These are phyloP conservation scores for Scaeva pyrastri DNA, from an alignment of 2,888 invertebrate genomes.

Conservation along the genomic window DNA sequence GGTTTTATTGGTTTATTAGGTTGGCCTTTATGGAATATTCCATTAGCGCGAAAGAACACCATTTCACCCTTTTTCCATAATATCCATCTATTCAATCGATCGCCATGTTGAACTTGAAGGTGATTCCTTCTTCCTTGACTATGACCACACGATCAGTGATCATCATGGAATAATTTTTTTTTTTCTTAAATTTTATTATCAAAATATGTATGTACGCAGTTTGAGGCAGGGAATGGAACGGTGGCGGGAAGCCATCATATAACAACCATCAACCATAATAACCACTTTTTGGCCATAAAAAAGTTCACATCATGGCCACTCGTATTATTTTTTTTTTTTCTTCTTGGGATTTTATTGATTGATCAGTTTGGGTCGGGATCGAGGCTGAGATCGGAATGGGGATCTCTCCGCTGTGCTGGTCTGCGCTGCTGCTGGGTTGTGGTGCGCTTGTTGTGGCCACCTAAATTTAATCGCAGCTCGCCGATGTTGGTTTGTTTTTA, in stretches of 20 bases:
- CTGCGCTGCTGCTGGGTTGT: neutral
- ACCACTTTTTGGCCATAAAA: slow-evolving; percentile 69
- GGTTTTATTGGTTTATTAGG: slow-evolving; percentile 57
- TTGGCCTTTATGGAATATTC: slow-evolving; percentile 58
- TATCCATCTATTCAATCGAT: neutral
- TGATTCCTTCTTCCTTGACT: slow-evolving; percentile 34
- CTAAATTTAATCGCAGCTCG: slow-evolving; percentile 35
- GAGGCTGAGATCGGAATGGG: no score
- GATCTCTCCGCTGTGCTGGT: neutral
- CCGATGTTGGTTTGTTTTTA: slow-evolving; percentile 45
- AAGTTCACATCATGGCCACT: slow-evolving; percentile 63
- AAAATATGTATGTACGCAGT: slow-evolving; percentile 57
- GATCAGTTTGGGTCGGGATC: slow-evolving; percentile 13
- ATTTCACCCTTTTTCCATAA: slow-evolving; percentile 57
- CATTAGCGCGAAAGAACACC: slow-evolving; percentile 57
- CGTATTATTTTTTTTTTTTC: slow-evolving; percentile 7
- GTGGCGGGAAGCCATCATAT: neutral
- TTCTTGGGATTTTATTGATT: slow-evolving; percentile 15
- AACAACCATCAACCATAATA: slow-evolving; percentile 48
- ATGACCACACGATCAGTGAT: slow-evolving; percentile 16
- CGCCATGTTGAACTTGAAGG: neutral
- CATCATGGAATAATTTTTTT: slow-evolving; percentile 54
- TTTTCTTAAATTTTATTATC: slow-evolving; percentile 46
- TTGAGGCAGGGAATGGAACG: slow-evolving; percentile 60
- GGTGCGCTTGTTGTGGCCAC: neutral